Evolutionary conservation across 2,797 vertebrate genomes (phyloP), one percentile per base, ranked within the genome.

Genomic region (Gorsachius magnificus): DNA sequence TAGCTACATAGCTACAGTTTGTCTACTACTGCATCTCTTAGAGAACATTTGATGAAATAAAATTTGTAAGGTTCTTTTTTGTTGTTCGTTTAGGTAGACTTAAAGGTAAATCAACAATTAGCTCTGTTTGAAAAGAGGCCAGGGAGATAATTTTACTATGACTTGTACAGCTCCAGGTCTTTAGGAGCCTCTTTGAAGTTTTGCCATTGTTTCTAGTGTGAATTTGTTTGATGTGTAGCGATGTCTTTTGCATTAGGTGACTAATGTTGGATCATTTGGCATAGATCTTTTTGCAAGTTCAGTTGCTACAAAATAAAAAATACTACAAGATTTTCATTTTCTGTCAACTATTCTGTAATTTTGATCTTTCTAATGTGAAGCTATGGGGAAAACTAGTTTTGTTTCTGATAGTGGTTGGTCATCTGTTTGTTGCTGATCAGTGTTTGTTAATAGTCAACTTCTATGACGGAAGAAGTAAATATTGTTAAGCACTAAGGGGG

Each of bases 31-130:
- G 48, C 29, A 16, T 85, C 26, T 89, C 53, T 61, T 80, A 68
- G 54, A 54, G n/a, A 87, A 41, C 33, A 41, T 46, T 57, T 63
- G 61, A 80, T 74, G 22, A 87, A 93, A 92, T 91, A 51, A n/a
- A 90, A 68, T 54, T 45, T 71, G 14, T 84, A 60, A 57, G 57
- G 75, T 64, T 65, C 31, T 69, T 72, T 33, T 70, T 35, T 29
- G 79, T 83, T 92, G 68, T 87, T 90, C 94, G 82, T 87, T 94
- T 85, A 76, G 58, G 61, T 70, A 89, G 90, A 56, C 69, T 65
- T 83, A 75, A 92, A 93, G 72, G 69, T 89, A 96, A 95, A 94
- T 86, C 53, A 93, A 46, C 89, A 94, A 76, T 95, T 94, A 96
- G 78, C 68, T 81, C 35, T 83, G 75, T 88, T 94, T 94, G 94